A percentile compares a stretch with the other conserved stretches of the same genome.
phyloP scores from a whole-genome alignment of 1,140 invertebrate species.

The Ips nitidus region DNA sequence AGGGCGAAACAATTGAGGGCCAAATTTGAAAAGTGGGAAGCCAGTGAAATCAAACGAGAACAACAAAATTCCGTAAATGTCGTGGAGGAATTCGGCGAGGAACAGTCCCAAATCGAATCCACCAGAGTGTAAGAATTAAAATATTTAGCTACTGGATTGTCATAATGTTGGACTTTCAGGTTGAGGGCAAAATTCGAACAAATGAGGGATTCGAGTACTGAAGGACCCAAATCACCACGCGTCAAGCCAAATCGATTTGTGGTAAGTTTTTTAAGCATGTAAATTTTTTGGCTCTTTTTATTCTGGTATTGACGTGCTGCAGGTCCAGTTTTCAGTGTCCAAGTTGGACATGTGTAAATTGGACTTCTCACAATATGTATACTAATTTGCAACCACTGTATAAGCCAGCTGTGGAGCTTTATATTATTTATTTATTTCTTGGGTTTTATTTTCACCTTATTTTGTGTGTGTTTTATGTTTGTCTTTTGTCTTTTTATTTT shows the following conservation, averaged over 20 bases:
- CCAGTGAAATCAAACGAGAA: constrained; percentile 64
- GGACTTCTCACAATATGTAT: neutral
- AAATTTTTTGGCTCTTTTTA: constrained; percentile 10
- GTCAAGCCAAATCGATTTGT: constrained; percentile 84
- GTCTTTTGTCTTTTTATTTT: no score
- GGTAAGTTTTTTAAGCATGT: constrained; percentile 60
- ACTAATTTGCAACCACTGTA: no score
- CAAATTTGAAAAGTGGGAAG: constrained; percentile 91
- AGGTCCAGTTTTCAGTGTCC: neutral
- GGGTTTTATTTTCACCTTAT: no score
- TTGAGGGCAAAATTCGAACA: constrained; percentile 84
- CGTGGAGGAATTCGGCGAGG: constrained; percentile 58
- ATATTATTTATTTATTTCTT: no score
- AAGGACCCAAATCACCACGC: constrained; percentile 57
- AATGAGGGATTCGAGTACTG: constrained; percentile 61
- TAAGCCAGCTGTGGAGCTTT: no score
- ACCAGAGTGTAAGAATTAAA: constrained; percentile 61
- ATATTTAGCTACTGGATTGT: neutral
- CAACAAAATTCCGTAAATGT: constrained; percentile 49
- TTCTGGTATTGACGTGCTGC: constrained; percentile 10
- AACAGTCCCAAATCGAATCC: constrained; percentile 67
- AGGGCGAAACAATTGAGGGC: constrained; percentile 83
- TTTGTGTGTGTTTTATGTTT: no score
- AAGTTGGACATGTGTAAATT: neutral
- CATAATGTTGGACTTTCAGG: constrained; percentile 52